These are phyloP conservation scores for Myotis lucifugus DNA, from an alignment of 2,113 vertebrate genomes.

Conservation along the genomic window DNA sequence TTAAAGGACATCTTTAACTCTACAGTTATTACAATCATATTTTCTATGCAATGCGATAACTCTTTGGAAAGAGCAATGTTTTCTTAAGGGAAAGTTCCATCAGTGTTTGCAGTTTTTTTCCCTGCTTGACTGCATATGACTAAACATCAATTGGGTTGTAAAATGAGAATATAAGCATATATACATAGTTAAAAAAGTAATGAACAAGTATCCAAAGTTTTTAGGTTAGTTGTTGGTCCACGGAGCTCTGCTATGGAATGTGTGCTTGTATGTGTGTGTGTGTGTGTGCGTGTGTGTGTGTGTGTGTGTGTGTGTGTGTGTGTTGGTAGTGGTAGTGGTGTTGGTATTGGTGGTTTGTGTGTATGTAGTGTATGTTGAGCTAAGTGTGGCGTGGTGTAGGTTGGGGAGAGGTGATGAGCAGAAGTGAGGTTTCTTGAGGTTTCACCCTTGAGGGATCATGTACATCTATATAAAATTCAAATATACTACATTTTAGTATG, in stretches of 20 bases:
- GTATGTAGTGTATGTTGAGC: background rate
- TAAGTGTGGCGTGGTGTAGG: background rate
- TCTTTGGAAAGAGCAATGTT: background rate
- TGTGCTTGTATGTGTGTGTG: background rate
- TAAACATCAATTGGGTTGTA: background rate
- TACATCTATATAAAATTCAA: constrained; percentile 79
- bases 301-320: background rate
- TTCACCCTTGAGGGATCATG: constrained; percentile 62
- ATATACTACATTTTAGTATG: constrained; percentile 77
- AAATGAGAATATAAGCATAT: background rate
- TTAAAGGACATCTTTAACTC: background rate
- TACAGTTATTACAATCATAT: background rate
- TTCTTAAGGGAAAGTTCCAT: background rate
- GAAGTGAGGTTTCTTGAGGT: constrained; percentile 69
- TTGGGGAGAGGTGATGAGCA: background rate
- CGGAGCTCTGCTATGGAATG: background rate
- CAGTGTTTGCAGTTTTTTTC: background rate
- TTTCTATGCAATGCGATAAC: background rate
- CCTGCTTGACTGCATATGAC: background rate
- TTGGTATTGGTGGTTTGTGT: background rate
- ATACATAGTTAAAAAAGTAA: background rate
- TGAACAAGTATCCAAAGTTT: background rate
- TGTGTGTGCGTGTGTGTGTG: background rate
- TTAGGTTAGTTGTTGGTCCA: background rate
- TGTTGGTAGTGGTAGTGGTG: background rate